Evolutionary conservation across 2,888 invertebrate genomes (phyloP).

Genomic region (Rutpela maculata): DNA sequence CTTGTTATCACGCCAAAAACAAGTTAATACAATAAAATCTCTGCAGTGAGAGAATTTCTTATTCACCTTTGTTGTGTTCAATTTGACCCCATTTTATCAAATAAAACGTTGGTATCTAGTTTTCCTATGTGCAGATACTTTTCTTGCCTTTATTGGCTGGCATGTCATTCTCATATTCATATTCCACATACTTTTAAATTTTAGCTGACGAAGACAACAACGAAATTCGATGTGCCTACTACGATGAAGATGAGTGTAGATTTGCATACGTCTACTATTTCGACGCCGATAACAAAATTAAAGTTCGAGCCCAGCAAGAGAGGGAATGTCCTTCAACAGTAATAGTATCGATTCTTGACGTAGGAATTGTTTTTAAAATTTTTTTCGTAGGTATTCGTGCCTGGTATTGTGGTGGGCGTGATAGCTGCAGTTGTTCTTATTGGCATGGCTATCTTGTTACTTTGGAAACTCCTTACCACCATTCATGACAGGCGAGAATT

Average conservation of each 20-base stretch:
- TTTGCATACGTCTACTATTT: constrained; percentile 93
- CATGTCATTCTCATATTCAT: too few relatives aligned
- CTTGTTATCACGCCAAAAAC: too few relatives aligned
- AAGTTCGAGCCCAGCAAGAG: constrained; percentile 87
- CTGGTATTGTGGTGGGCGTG: constrained; percentile 93
- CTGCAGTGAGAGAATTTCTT: too few relatives aligned
- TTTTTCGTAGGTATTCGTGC: constrained; percentile 59
- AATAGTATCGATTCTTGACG: constrained; percentile 46
- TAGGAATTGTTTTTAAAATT: constrained; percentile 8
- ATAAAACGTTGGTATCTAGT: too few relatives aligned
- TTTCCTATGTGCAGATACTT: too few relatives aligned
- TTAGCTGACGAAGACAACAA: constrained; percentile 75
- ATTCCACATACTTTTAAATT: neutral
- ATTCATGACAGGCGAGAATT: constrained; percentile 98
- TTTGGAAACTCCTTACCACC: constrained; percentile 98
- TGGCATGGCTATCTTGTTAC: constrained; percentile 91
- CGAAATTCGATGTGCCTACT: constrained; percentile 88
- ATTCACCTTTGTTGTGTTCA: too few relatives aligned
- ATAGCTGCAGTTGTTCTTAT: constrained; percentile 97
- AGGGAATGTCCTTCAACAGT: constrained; percentile 90
- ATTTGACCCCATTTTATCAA: too few relatives aligned
- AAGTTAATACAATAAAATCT: too few relatives aligned
- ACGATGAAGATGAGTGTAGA: constrained; percentile 93
- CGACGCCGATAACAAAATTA: constrained; percentile 80
- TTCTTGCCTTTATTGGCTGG: too few relatives aligned